These are phyloP conservation scores for Philaenus spumarius DNA, from an alignment of 1,140 invertebrate genomes.

Conservation along the genomic window DNA sequence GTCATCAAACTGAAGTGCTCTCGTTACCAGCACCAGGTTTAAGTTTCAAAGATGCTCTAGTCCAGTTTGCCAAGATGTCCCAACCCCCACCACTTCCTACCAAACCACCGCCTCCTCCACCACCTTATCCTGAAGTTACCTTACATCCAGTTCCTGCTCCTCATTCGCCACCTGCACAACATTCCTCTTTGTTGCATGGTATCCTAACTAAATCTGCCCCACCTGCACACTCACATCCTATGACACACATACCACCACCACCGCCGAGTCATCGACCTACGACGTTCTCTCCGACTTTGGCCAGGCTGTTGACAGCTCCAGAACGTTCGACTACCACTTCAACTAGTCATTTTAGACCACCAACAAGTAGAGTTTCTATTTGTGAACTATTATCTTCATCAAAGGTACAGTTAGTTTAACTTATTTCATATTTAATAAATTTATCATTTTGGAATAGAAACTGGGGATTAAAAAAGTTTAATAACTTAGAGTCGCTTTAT, in stretches of 20 bases:
- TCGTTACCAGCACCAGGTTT: constrained; percentile 25
- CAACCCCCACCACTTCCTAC: constrained; percentile 5
- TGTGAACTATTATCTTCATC: constrained; percentile 52
- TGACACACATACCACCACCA: constrained; percentile 31
- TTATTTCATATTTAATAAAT: constrained; percentile 15
- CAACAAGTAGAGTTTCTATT: constrained; percentile 45
- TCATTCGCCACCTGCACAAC: constrained; percentile 40
- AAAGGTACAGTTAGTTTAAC: constrained; percentile 44
- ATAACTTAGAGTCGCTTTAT: constrained; percentile 11
- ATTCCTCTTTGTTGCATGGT: constrained; percentile 63
- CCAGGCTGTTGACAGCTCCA: constrained; percentile 64
- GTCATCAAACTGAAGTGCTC: constrained; percentile 7
- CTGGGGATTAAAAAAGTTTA: not conserved
- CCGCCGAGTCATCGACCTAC: constrained; percentile 33
- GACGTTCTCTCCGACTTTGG: constrained; percentile 68
- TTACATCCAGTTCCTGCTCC: constrained; percentile 55
- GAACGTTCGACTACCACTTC: constrained; percentile 37
- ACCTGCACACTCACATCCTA: constrained; percentile 34
- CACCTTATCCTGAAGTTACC: constrained; percentile 64
- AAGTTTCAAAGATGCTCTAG: constrained; percentile 69
- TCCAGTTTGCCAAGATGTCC: constrained; percentile 59
- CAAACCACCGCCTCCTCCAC: constrained; percentile 1
- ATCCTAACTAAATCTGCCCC: constrained; percentile 54
- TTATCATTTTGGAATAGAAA: constrained; percentile 11
- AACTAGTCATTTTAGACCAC: constrained; percentile 20